Conservation (phyloP, 2,888 invertebrate species). For the Linnaemya vulpina region DNA sequence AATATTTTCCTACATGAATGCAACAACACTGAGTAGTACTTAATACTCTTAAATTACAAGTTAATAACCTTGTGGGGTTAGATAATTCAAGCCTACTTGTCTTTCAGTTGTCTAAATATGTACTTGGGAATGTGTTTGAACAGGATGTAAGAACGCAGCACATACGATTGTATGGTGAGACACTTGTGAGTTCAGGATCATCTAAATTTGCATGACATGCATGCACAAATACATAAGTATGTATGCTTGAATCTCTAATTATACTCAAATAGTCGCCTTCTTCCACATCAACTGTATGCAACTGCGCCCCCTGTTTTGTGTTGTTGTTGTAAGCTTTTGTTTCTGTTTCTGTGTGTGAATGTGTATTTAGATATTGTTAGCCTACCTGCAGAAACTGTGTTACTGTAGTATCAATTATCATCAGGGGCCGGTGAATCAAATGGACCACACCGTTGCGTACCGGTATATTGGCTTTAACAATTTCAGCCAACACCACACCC, state of each 20-base stretch:
- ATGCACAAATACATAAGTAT: slow-evolving; percentile 1
- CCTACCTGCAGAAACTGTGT: slow-evolving; percentile 93
- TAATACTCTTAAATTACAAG: not conserved
- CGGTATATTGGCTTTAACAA: slow-evolving; percentile 94
- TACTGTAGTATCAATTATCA: slow-evolving; percentile 95
- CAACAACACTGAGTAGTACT: not conserved
- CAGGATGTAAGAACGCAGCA: not conserved
- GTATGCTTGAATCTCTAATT: not conserved
- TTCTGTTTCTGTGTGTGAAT: slow-evolving; percentile 11
- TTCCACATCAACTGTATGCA: not conserved
- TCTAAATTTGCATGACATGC: not conserved
- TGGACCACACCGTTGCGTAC: slow-evolving; percentile 96
- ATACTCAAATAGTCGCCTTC: not conserved
- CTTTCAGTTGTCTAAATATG: not conserved
- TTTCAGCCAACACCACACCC: slow-evolving; percentile 94
- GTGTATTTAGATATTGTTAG: slow-evolving; percentile 65
- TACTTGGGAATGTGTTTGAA: not conserved
- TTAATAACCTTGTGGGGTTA: slow-evolving; percentile 13
- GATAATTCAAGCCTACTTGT: slow-evolving; percentile 3
- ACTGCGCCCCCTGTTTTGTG: not conserved
- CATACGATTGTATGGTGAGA: not conserved
- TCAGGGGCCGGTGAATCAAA: slow-evolving; percentile 94
- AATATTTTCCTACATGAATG: slow-evolving; percentile 7
- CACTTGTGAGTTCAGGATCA: not conserved
- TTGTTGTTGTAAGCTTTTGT: slow-evolving; percentile 26